A percentile compares a stretch with the other conserved stretches of the same genome.
Evolutionary conservation across 2,888 invertebrate species (phyloP).

Genomic region (Steinernema scapterisci): DNA sequence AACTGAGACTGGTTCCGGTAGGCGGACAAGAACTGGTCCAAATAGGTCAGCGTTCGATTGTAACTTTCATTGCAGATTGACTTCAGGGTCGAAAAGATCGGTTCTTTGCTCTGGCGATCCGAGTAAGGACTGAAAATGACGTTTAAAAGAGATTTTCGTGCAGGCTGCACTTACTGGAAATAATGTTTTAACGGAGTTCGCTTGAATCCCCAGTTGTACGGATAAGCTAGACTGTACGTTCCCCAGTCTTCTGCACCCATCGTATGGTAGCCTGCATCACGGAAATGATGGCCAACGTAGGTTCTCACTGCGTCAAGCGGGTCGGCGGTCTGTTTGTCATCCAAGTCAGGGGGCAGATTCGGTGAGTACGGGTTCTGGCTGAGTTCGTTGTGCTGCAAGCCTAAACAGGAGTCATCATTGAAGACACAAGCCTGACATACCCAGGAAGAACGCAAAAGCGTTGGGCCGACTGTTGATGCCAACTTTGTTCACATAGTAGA

Average conservation of each 20-base stretch:
- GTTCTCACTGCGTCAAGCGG: background rate
- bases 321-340: background rate
- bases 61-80: too few species aligned
- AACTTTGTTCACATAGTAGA: background rate
- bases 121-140: too few species aligned
- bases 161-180: too few species aligned
- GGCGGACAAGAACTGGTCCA: constrained; percentile 3
- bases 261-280: background rate
- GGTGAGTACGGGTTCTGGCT: too few species aligned
- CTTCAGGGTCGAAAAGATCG: too few species aligned
- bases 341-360: too few species aligned
- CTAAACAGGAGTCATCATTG: too few species aligned
- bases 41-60: background rate
- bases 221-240: background rate
- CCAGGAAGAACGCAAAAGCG: background rate
- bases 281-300: background rate
- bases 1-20: constrained; percentile 7
- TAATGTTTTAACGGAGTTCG: background rate
- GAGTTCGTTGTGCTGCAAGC: too few species aligned
- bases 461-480: constrained; percentile 10
- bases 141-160: too few species aligned
- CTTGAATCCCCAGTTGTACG: background rate
- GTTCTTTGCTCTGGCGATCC: too few species aligned
- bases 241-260: background rate
- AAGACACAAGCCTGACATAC: background rate